A percentile compares a stretch with the other conserved stretches of the same genome.
Conservation (phyloP, 2,113 vertebrate species). For the Mungos mungo region DNA sequence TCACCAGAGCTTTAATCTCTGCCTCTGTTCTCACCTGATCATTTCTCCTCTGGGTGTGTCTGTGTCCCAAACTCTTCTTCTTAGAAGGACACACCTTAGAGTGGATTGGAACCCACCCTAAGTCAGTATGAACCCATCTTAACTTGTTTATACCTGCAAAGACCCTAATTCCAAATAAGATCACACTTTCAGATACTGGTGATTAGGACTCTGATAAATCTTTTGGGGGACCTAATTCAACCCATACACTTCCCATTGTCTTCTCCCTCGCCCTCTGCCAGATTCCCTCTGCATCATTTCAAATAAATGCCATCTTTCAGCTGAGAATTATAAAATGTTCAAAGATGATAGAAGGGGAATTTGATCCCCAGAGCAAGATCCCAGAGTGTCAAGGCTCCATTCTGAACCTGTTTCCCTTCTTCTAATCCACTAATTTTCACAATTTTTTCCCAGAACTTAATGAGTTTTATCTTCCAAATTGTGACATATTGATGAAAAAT, state of each 20-base stretch:
- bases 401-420: background rate
- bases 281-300: background rate
- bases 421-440: rapidly evolving
- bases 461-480: background rate
- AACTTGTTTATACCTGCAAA: background rate
- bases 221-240: background rate
- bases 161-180: background rate
- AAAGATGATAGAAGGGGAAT: background rate
- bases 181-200: background rate
- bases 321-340: background rate
- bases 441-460: background rate
- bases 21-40: background rate
- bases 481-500: background rate
- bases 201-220: background rate
- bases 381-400: rapidly evolving
- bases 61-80: background rate
- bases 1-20: background rate
- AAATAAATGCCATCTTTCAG: background rate
- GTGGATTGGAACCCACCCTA: background rate
- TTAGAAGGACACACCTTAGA: background rate
- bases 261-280: background rate
- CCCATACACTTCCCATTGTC: too few relatives aligned
- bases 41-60: background rate
- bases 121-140: too few relatives aligned
- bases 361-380: background rate